These are phyloP conservation scores for Hydropotes inermis DNA, from an alignment of 2,113 vertebrate genomes.

Conservation along the genomic window DNA sequence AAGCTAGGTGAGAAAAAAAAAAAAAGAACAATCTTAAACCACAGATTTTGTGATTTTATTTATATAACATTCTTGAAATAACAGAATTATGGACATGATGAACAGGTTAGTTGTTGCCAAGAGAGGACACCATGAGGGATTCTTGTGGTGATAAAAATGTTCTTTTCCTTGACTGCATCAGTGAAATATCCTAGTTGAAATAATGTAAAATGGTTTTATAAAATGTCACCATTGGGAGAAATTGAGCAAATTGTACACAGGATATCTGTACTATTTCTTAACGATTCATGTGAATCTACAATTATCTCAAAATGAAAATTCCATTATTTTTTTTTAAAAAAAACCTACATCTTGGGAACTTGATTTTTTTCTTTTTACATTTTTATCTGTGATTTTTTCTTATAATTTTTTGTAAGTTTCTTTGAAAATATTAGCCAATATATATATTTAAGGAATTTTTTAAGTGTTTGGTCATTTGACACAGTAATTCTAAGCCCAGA, in stretches of 20 bases:
- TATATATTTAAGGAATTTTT: neutral
- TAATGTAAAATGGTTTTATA: neutral
- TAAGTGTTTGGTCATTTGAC: neutral
- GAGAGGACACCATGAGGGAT: neutral
- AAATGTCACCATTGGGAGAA: neutral
- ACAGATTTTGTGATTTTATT: neutral
- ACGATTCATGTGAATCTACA: neutral
- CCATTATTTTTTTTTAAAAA: neutral
- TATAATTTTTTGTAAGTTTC: neutral
- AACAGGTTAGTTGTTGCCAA: neutral
- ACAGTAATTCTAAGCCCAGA: neutral
- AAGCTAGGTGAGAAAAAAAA: neutral
- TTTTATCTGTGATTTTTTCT: neutral
- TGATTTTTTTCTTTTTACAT: neutral
- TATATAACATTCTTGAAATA: neutral
- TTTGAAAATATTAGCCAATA: neutral
- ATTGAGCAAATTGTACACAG: neutral
- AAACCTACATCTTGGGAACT: neutral
- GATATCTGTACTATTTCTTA: neutral
- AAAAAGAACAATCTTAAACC: neutral
- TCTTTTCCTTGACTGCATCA: neutral
- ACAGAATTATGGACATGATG: neutral
- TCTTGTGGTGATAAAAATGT: neutral
- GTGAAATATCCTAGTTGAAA: neutral
- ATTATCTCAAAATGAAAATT: neutral